Percentiles rank a stretch among this genome's conserved stretches.
These are phyloP conservation scores for Bothrops jararaca DNA, from an alignment of 2,113 vertebrate species.

Conservation along the genomic window DNA sequence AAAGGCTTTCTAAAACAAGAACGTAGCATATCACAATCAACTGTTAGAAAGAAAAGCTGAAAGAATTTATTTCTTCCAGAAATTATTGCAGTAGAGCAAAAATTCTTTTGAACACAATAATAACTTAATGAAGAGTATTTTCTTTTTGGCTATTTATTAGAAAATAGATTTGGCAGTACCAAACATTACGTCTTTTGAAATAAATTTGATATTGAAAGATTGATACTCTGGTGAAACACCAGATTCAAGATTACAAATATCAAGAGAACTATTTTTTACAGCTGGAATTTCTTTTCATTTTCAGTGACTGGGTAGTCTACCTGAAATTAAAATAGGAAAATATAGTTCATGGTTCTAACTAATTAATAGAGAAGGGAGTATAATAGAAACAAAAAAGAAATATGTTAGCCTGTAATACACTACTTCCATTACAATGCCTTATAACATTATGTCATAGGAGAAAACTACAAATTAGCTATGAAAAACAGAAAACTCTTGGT, in stretches of 20 bases:
- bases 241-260: background rate
- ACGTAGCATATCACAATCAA: background rate
- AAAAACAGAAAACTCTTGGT: background rate
- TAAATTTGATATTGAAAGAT: background rate
- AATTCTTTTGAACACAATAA: background rate
- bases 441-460: background rate
- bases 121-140: background rate
- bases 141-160: background rate
- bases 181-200: background rate
- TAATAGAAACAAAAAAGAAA: background rate
- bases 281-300: background rate
- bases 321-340: background rate
- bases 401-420: background rate
- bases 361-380: background rate
- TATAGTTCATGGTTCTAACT: constrained; percentile 5
- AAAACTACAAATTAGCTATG: background rate
- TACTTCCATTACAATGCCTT: background rate
- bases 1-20: background rate
- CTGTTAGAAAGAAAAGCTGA: background rate
- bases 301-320: background rate
- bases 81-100: background rate
- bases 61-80: background rate
- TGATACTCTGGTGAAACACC: background rate
- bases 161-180: background rate
- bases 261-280: background rate